Evolutionary conservation across 2,888 invertebrate genomes (phyloP).

Genomic region (Ophion obscuratus): DNA sequence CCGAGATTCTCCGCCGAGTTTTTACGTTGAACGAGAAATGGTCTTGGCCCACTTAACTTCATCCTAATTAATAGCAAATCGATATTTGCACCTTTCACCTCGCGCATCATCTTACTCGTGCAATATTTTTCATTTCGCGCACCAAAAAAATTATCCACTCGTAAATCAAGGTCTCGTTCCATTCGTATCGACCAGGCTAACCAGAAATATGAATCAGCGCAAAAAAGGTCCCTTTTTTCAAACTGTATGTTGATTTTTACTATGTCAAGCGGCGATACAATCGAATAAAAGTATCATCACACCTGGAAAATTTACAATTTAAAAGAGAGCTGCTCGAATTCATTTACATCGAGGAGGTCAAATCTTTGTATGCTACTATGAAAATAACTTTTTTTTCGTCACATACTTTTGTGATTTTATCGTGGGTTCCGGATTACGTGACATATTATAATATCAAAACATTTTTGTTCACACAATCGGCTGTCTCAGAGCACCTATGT

Average conservation of each 20-base stretch:
- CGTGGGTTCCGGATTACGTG: conserved; percentile 6
- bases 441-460: conserved; percentile 27
- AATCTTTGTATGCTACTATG: neutral
- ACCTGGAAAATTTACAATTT: neutral
- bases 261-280: too few species aligned
- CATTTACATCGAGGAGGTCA: neutral
- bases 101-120: neutral
- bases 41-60: neutral
- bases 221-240: too few species aligned
- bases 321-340: neutral
- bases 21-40: conserved; percentile 7
- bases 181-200: neutral
- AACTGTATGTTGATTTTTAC: too few species aligned
- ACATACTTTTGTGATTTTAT: conserved; percentile 9
- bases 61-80: neutral
- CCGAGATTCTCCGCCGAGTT: neutral
- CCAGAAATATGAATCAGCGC: too few species aligned
- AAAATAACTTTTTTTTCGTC: neutral
- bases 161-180: neutral
- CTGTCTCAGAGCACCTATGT: neutral
- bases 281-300: too few species aligned
- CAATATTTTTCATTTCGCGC: neutral
- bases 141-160: neutral
- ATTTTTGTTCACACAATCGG: conserved; percentile 19
- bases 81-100: neutral